phyloP scores from a whole-genome alignment of 2,113 vertebrate genomes.

The Thalassarche chlororhynchos region DNA sequence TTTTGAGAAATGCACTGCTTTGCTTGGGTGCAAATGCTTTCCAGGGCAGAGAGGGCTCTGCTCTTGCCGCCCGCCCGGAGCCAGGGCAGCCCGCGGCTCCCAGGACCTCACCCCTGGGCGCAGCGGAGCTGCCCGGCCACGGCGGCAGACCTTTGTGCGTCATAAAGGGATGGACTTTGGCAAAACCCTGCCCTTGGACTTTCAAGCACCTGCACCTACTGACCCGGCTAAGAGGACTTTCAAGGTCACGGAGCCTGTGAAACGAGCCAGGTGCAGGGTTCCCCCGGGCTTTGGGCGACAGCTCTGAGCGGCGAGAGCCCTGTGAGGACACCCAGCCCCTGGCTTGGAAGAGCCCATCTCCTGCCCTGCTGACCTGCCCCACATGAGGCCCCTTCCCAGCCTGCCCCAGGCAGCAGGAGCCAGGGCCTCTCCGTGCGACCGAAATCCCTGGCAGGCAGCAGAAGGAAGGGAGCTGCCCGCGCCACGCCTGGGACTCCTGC shows the following conservation, averaged over 20 bases:
- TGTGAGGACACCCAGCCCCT: neutral
- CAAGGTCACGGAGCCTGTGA: neutral
- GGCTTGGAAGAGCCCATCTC: neutral
- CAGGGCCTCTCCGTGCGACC: accelerated
- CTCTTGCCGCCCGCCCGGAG: accelerated
- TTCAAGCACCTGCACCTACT: neutral
- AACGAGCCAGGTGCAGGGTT: neutral
- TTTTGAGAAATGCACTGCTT: neutral
- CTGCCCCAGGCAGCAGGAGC: neutral
- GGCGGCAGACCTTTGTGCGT: neutral
- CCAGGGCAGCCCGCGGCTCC: neutral
- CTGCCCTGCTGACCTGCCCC: neutral
- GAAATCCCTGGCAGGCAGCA: neutral
- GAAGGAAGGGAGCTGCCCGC: neutral
- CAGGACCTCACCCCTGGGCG: neutral
- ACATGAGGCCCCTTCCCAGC: neutral
- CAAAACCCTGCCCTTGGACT: constrained; percentile 10
- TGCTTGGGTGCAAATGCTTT: neutral
- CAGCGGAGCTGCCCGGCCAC: accelerated
- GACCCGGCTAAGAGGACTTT: neutral
- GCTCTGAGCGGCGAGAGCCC: accelerated
- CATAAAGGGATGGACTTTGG: constrained; percentile 32
- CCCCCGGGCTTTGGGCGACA: neutral
- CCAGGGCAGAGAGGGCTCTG: neutral
- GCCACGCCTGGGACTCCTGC: accelerated